These are phyloP conservation scores for Agrilus cyanescens DNA, from an alignment of 2,888 invertebrate species.

Conservation along the genomic window DNA sequence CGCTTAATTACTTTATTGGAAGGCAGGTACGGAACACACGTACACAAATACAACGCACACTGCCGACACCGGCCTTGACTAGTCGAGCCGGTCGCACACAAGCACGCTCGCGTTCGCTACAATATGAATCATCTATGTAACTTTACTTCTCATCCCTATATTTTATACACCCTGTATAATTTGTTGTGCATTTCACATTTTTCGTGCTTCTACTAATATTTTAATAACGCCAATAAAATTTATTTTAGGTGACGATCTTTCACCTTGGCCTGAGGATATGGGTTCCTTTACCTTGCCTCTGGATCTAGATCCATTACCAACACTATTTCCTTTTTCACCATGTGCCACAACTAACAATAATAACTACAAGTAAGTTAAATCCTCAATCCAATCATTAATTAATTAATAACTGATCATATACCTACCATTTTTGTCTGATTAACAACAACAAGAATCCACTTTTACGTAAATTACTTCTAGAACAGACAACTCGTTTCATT, in stretches of 20 bases:
- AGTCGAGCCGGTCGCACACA: too few species aligned
- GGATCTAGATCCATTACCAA: constrained; percentile 78
- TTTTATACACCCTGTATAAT: too few species aligned
- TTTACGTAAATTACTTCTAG: constrained; percentile 9
- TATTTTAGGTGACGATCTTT: constrained; percentile 28
- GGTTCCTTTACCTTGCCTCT: constrained; percentile 75
- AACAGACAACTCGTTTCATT: constrained; percentile 14
- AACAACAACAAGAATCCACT: background rate
- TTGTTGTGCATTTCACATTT: too few species aligned
- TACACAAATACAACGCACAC: too few species aligned
- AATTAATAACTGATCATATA: background rate
- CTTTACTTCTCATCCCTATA: too few species aligned
- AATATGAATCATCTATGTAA: too few species aligned
- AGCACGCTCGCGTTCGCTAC: too few species aligned
- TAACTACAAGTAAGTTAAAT: constrained; percentile 19
- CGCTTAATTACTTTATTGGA: too few species aligned
- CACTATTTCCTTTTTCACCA: constrained; percentile 77
- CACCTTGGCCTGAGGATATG: constrained; percentile 56
- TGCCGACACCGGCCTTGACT: too few species aligned
- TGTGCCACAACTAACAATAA: constrained; percentile 45
- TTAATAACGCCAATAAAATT: too few species aligned
- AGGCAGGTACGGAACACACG: too few species aligned
- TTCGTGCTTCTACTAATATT: too few species aligned
- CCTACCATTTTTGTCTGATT: background rate
- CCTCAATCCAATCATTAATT: background rate